Evolutionary conservation across 2,888 invertebrate genomes (phyloP), one percentile per base, ranked within the genome.

Genomic region (Drosophila koepferae): DNA sequence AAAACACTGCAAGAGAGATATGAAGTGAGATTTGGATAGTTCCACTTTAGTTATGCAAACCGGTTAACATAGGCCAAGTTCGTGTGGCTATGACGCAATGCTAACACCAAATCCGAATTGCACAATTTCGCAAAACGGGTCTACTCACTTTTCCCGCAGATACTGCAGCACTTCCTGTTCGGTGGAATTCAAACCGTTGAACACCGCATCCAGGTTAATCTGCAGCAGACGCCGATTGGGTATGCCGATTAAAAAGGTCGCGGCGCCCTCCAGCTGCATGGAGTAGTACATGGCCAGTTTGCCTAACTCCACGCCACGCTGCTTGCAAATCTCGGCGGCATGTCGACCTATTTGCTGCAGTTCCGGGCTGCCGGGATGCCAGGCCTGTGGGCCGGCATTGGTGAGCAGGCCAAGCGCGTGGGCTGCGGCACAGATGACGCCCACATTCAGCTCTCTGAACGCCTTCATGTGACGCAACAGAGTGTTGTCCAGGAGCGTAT

Each of bases 391-490:
- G 0, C 97, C 97, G 54, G 92, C 92, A 91, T 95, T 96, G 14
- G 96, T 95, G 46, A 98, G 94, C 31, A 98, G 94, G 5, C 98
- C 97, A 96, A 98, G 96, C 1, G 96, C 95, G 10, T 96, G 95
- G 0, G 96, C 95, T 0, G 97, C 95, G 0, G 97, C 98, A 92
- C 97, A 97, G 38, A 98, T 96, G 16, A 98, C 94, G 2, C 97
- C 98, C 6, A 98, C 93, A 38, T 96, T 95, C 81, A 92, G 81
- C 23, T 91, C 81, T 65, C 82, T 72, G 65, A 92, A 91, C 23
- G 85, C 97, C 94, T 76, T 98, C 94, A 96, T 93, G 90, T 96
- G 97, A 7, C 96, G 94, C 63, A 95, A 94, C 8, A 98, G 94
- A 0, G 96, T 95, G 70, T 96, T 95, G 90, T 99, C 98, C 73